Evolutionary conservation across 1,140 invertebrate species (phyloP).

Genomic region (Hypothenemus hampei): DNA sequence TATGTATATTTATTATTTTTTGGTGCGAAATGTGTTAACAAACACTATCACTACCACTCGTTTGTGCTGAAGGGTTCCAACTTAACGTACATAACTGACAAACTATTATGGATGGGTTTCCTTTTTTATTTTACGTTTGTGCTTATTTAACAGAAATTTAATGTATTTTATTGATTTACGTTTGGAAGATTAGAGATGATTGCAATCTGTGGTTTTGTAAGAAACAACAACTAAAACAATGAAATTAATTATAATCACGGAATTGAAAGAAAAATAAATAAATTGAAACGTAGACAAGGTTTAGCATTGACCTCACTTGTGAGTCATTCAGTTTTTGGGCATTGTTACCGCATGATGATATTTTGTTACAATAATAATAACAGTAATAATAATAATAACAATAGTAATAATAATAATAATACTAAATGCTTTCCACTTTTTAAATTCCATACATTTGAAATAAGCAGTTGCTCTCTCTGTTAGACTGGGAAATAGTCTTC

Average conservation of each 20-base stretch:
- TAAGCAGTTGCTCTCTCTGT: background rate
- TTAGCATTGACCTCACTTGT: conserved; percentile 16
- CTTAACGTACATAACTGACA: no score
- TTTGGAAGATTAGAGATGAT: background rate
- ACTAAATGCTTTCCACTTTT: no score
- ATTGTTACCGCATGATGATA: conserved; percentile 7
- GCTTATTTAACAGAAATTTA: background rate
- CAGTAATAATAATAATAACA: conserved; percentile 1
- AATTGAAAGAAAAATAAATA: conserved; percentile 12
- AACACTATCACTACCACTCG: no score
- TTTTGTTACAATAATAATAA: no score
- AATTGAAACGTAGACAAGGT: conserved; percentile 21
- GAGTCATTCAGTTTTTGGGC: conserved; percentile 15
- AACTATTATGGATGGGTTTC: background rate
- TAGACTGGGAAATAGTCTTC: background rate
- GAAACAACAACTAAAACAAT: no score
- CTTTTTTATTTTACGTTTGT: background rate
- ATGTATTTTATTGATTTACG: background rate
- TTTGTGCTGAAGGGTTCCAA: no score
- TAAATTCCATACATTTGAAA: no score
- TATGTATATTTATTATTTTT: no score
- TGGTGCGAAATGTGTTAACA: no score
- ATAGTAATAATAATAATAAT: conserved; percentile 8
- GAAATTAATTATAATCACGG: no score
- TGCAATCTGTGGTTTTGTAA: background rate